Evolutionary conservation across 2,888 invertebrate species (phyloP), one percentile per base, ranked within the genome.

Genomic region (Magallana nippona): DNA sequence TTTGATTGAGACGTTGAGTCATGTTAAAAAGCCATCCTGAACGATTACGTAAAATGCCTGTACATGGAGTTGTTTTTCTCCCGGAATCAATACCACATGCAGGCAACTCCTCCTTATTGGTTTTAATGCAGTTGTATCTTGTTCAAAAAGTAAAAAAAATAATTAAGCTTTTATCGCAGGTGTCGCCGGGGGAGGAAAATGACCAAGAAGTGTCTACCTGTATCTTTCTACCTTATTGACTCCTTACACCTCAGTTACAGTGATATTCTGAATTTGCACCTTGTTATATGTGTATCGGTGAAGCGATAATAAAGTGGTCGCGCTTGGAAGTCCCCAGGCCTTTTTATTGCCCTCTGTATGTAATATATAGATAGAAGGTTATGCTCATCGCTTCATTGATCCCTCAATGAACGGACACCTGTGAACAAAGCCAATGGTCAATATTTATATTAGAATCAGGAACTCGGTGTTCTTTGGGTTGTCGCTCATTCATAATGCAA

Each of bases 261-360:
- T 71, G 71, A 71, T 71, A 71, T 71, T 71, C 71, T 71, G 27
- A 71, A 71, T 71, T 71, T 71, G 71, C 71, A 71, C 71, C 32
- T 71, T 71, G 71, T 71, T 71, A 71, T 71, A 32, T 71, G 71
- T 71, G 32, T 71, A 71, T 71, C 71, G 71, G 71, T 32, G 27
- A 32, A 71, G 71, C 71, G 71, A 71, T 71, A 71, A 71, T 71
- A 71, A 71, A 71, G 71, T 71, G 71, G 71, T 71, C 71, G 71
- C 71, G 71, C 71, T 71, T 71, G 71, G 71, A 71, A 71, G 71
- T 71, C 71, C 71, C 71, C 22, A 13, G 11, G 71, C 27, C 27
- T 71, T 71, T 71, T 71, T 71, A 71, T 71, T 71, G 27, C 71
- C 22, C 27, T 71, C 27, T 71, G 32, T 71, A 71, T 27, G 71